These are phyloP conservation scores for Acomys russatus DNA, from an alignment of 2,797 vertebrate species.

Conservation along the genomic window DNA sequence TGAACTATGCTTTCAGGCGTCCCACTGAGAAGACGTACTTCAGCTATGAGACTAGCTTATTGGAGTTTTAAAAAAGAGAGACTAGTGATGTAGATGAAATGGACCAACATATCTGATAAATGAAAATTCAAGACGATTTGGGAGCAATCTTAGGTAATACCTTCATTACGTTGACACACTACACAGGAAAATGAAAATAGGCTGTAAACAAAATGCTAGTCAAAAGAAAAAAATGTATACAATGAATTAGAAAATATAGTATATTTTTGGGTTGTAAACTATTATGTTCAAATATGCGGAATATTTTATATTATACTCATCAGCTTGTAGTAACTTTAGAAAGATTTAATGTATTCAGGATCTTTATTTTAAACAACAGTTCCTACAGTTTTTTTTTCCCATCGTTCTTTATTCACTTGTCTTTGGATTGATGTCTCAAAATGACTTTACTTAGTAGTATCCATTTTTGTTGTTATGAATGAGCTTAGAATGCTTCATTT, in stretches of 20 bases:
- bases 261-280: neutral
- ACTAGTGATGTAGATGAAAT: neutral
- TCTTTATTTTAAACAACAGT: neutral
- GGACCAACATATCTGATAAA: neutral
- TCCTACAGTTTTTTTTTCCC: too few relatives aligned
- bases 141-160: neutral
- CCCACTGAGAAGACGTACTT: neutral
- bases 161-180: neutral
- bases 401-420: neutral
- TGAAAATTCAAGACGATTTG: constrained; percentile 1
- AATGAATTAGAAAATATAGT: neutral
- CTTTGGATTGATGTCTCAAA: neutral
- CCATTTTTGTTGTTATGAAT: neutral
- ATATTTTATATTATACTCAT: neutral
- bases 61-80: neutral
- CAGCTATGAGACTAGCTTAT: neutral
- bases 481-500: neutral
- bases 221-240: neutral
- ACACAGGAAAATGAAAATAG: neutral
- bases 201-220: neutral
- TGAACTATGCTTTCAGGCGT: neutral
- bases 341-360: neutral
- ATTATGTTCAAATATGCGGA: neutral
- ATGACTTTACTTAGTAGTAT: neutral
- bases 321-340: neutral